These are phyloP conservation scores for Eupithecia abbreviata DNA, from an alignment of 2,888 invertebrate species.

Conservation along the genomic window DNA sequence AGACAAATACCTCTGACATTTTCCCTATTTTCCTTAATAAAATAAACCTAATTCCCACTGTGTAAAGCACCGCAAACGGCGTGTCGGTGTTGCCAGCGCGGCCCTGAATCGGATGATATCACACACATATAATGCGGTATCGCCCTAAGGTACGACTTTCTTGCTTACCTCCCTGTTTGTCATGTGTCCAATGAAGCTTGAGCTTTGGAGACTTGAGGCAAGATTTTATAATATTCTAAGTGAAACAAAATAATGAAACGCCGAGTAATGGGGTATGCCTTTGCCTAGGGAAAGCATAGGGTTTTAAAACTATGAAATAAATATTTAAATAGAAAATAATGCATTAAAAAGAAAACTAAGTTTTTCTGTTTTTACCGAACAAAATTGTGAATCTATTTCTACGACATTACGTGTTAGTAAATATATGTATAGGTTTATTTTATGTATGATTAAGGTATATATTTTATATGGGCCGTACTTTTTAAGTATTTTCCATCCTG, in stretches of 20 bases:
- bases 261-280: neutral
- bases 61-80: constrained; percentile 74
- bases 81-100: constrained; percentile 56
- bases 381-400: too few species aligned
- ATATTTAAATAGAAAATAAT: neutral
- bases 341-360: neutral
- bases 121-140: constrained; percentile 8
- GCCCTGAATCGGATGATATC: constrained; percentile 54
- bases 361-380: neutral
- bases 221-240: neutral
- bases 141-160: constrained; percentile 75
- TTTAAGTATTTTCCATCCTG: too few species aligned
- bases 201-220: constrained; percentile 23
- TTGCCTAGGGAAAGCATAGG: neutral
- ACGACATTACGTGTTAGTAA: too few species aligned
- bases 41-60: constrained; percentile 53
- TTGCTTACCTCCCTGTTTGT: constrained; percentile 70
- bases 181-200: constrained; percentile 62
- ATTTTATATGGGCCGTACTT: too few species aligned
- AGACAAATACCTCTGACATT: neutral
- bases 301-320: neutral
- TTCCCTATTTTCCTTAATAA: constrained; percentile 44
- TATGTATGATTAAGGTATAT: too few species aligned
- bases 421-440: too few species aligned
- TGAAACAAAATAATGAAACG: neutral